Base-by-base conservation (phyloP, 35 echinoderm and acorn worm genomes). In the Ophioderma brevispina region DNA sequence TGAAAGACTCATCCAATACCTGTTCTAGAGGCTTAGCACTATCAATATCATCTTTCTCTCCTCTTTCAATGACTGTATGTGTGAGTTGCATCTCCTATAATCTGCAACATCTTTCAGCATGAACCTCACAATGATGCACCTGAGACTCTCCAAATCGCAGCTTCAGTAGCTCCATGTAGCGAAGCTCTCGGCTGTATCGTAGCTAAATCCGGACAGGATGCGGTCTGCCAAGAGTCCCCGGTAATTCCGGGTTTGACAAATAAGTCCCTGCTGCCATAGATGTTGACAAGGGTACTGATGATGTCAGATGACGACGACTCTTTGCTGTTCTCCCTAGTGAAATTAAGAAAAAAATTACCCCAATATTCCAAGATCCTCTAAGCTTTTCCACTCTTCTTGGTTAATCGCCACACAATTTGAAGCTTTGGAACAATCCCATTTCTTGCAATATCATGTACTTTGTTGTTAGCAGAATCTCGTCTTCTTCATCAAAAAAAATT, bases 101-200 rank as follows among this genome's bases (percentile, higher is more conserved):
- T 98, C 96, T 6, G 93, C 96, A 25, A 98, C 96, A 81, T 98
- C 96, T 55, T 98, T 98, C 37, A 98, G 84, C 93, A 98, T 98
- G 14, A n/a, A 98, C 95, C 77, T 98, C 96, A 76, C 96, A 98
- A 63, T 95, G 93, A 64, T 98, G 96, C 1, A 98, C 87, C 49
- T 98, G 96, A 17, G 96, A 91, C 88, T 98, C 96, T 0, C 96
- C 96, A 41, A 98, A 98, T n/a, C 96, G 33, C 5, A 98, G 81
- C 80, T 98, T 98, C 5, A 98, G 78, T 3, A 98, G 90, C 49
- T 98, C 96, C 30, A 98, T 78, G 33, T 98, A 92, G 43, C 96
- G 87, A 21, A 98, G 82, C 80, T 98, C 96, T 33, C 96, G 50
- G 94, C 96, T 8, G 96, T 98, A 64, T 98, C 96, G 46, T 92